A percentile compares a stretch with the other conserved stretches of the same genome.
Evolutionary conservation across 2,113 vertebrate genomes (phyloP).

Genomic region (Rattus norvegicus): GRCr8 NC_086019.1:34537001-34537500

Average conservation of each 20-base stretch:
- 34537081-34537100: not conserved
- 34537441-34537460: not conserved
- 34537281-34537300: not conserved
- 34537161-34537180: not conserved
- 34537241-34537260: not conserved
- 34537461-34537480: not conserved
- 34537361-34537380: not conserved
- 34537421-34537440: not conserved
- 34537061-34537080: rapidly evolving
- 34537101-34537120: not conserved
- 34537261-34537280: not conserved
- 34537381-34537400: not conserved
- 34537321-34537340: not conserved
- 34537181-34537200: not conserved
- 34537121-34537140: not conserved
- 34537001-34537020: not conserved
- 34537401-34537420: not conserved
- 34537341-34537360: not conserved
- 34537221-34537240: not conserved
- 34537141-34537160: not conserved
- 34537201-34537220: not conserved
- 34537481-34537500: rapidly evolving
- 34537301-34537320: not conserved
- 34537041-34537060: too few species aligned
- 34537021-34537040: not conserved